These are phyloP conservation scores for Drosophila flavopinicola DNA, from an alignment of 2,888 invertebrate genomes.

Conservation along the genomic window DNA sequence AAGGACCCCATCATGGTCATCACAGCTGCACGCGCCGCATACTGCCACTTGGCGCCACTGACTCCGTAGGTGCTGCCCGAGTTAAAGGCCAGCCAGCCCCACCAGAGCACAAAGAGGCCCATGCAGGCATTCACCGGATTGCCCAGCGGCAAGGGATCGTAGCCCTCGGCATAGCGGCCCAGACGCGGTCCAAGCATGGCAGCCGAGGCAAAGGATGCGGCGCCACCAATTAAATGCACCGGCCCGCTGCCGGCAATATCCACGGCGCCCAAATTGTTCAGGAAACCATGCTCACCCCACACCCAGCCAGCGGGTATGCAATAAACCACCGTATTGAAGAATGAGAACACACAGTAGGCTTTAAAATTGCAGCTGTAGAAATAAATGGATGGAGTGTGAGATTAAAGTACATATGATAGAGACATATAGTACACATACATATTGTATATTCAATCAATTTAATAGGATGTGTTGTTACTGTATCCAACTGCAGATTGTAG, in stretches of 20 bases:
- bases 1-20: conserved; percentile 96
- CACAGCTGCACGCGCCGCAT: conserved; percentile 94
- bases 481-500: too few relatives aligned
- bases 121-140: conserved; percentile 95
- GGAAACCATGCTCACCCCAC: conserved; percentile 95
- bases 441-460: not conserved
- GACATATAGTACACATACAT: too few relatives aligned
- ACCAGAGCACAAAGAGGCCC: conserved; percentile 97
- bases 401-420: too few relatives aligned
- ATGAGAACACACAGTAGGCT: conserved; percentile 95
- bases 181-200: conserved; percentile 95
- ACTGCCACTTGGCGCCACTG: conserved; percentile 94
- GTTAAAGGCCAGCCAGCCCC: conserved; percentile 98
- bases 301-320: conserved; percentile 97
- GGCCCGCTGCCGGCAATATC: conserved; percentile 97
- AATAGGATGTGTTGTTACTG: not conserved
- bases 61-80: conserved; percentile 94
- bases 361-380: conserved; percentile 91
- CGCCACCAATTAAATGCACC: conserved; percentile 93
- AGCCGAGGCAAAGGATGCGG: conserved; percentile 93
- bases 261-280: conserved; percentile 92
- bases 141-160: conserved; percentile 91
- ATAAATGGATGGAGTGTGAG: too few relatives aligned
- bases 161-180: conserved; percentile 92
- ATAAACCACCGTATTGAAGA: conserved; percentile 94